Percentiles rank a stretch among this genome's conserved stretches.
phyloP scores from a whole-genome alignment of 2,888 invertebrate genomes.

The Ophion costatus region DNA sequence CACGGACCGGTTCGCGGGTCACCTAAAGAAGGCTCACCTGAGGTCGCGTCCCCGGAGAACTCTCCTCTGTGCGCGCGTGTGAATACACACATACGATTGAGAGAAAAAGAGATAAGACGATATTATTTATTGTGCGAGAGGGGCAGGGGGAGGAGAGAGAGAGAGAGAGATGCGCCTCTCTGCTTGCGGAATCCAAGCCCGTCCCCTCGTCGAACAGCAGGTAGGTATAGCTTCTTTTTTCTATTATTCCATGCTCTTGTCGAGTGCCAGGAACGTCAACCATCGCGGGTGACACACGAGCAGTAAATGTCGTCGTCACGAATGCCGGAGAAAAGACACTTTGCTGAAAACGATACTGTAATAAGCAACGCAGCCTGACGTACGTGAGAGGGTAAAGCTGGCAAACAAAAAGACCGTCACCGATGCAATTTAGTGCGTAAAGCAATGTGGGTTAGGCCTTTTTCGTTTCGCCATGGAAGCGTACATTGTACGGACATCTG shows the following conservation, averaged over 20 bases:
- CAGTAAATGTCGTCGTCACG: slow-evolving; percentile 46
- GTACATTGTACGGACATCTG: neutral
- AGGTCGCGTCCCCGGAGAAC: slow-evolving; percentile 74
- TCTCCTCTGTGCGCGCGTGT: neutral
- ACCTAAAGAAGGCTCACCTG: slow-evolving; percentile 74
- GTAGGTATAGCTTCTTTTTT: slow-evolving; percentile 21
- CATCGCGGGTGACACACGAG: slow-evolving; percentile 50
- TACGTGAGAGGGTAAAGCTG: neutral
- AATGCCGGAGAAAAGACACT: slow-evolving; percentile 43
- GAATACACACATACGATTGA: neutral
- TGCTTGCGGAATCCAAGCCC: slow-evolving; percentile 45
- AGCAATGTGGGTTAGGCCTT: neutral
- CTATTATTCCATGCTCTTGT: slow-evolving; percentile 38
- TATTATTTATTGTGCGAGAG: neutral
- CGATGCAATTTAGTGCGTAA: neutral
- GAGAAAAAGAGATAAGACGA: slow-evolving; percentile 33
- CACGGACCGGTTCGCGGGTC: slow-evolving; percentile 81
- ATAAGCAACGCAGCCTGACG: slow-evolving; percentile 2
- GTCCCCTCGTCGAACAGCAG: slow-evolving; percentile 13
- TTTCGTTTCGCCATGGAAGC: neutral
- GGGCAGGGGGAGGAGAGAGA: too few relatives aligned
- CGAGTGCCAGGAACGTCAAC: slow-evolving; percentile 47
- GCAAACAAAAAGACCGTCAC: neutral
- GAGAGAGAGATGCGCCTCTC: slow-evolving; percentile 32
- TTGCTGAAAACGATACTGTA: slow-evolving; percentile 24